A percentile compares a stretch with the other conserved stretches of the same genome.
phyloP scores from a whole-genome alignment of 2,113 vertebrate species.

The human (Homo sapiens) region DNA sequence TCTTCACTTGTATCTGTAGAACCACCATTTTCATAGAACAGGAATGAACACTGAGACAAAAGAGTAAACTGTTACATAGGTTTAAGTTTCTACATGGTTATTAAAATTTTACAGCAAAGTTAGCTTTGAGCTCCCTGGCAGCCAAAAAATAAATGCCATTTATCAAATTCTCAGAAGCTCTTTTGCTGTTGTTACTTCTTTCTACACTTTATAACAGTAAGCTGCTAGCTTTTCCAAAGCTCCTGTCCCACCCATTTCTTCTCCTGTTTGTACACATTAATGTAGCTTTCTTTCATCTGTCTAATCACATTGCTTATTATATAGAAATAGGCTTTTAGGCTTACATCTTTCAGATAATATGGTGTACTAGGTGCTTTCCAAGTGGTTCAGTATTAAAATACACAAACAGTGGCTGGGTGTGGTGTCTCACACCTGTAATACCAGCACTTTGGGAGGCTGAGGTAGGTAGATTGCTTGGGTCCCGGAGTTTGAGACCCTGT shows the following conservation, averaged over 20 bases:
- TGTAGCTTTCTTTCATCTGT: conserved; percentile 35
- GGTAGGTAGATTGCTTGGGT: too few species aligned
- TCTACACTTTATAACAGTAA: conserved; percentile 10
- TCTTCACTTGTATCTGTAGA: not conserved
- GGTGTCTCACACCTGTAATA: too few species aligned
- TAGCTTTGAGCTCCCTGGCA: conserved; percentile 15
- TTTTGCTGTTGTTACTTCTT: not conserved
- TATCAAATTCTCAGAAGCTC: conserved; percentile 16
- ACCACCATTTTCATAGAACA: not conserved
- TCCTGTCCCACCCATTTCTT: conserved; percentile 22
- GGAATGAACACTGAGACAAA: not conserved
- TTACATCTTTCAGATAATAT: conserved; percentile 14
- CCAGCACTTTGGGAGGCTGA: too few species aligned
- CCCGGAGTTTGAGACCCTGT: too few species aligned
- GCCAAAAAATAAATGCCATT: not conserved
- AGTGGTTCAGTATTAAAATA: not conserved
- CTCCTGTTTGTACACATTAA: not conserved
- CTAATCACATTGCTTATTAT: conserved; percentile 31
- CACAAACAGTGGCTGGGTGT: too few species aligned
- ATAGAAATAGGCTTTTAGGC: not conserved
- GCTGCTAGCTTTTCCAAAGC: not conserved
- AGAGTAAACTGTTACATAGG: not conserved
- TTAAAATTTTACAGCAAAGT: conserved; percentile 4
- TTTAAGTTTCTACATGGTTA: not conserved
- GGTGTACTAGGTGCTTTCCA: not conserved